Evolutionary conservation across 2,113 vertebrate genomes (phyloP), one percentile per base, ranked within the genome.

Genomic region (Rhipidura dahli): DNA sequence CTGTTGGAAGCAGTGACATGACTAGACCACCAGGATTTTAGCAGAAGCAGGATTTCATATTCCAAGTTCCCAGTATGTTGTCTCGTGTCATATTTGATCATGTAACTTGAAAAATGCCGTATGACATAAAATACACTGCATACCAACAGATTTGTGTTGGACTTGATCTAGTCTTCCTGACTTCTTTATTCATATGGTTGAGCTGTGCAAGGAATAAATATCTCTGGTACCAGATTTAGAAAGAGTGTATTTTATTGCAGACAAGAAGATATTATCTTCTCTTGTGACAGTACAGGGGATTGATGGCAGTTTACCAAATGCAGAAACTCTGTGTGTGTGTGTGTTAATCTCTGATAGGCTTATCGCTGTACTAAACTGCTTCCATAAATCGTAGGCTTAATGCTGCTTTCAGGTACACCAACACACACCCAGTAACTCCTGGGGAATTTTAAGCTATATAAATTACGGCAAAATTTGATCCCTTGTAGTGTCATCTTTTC

Each of bases 141-240:
- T 82, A 78, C 69, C n/a, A 64, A 75, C 51, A 87, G 65, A 86
- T 86, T 78, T 88, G 23, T 87, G 37, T 92, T 93, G 76, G 83
- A 92, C 81, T 37, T 51, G 83, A 86, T 87, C 37, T 81, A 92
- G 72, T 75, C 12, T 13, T 61, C 90, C 56, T 78, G 68, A 93
- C 64, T 83, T 92, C 68, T 77, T 92, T 96, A 88, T 88, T 96
- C 56, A 33, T 78, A 47, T 30, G 64, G 31, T 68, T 86, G 60
- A 90, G 56, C 83, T 88, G 64, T 56, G 82, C 47, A 81, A 90
- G 51, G 37, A 93, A 90, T 90, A 96, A 95, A 90, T 80, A 94
- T 95, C 91, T 89, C 88, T 90, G 50, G 68, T 89, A 84, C 90
- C 86, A 86, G 89, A 86, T 96, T 92, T 92, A 92, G 79, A 92